Base-by-base conservation (phyloP, 2,888 invertebrate genomes). In the Luffia ferchaultella region DNA sequence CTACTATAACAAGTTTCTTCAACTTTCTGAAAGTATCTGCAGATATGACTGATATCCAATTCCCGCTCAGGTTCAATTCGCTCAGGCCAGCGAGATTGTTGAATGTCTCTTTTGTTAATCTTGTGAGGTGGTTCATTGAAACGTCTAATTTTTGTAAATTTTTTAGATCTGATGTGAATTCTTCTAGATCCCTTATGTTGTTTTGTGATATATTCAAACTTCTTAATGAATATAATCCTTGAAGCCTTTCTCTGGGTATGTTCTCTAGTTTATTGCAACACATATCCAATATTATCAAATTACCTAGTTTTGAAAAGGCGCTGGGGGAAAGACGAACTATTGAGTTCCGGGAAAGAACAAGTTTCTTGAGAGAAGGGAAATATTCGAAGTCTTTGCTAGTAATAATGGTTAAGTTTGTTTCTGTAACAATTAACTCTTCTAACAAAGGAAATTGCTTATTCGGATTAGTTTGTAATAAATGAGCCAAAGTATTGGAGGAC, bases 371-470 rank as follows among this genome's bases (percentile, higher is more conserved):
- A 0, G 90, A 87, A 17, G 93, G 92, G 63, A 94, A 95, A 40
- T 91, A 89, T 63, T 93, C 92, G 62, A 95, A 95, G 64, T 95
- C 95, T 65, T 91, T 92, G 58, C 92, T 92, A 0, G 93, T 93
- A 46, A 95, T 87, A 56, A 94, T 91, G 17, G 90, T 92, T 48
- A 95, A 82, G 67, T 95, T 95, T 5, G 95, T 94, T 44, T 87
- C 86, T 54, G 89, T 90, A 57, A 93, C 90, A 66, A 93, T 89
- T 50, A 94, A 85, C 71, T 94, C 93, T 69, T 93, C 90, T n/a
- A 94, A 79, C n/a, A 89, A 83, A 1, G 93, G 90, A 75, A 92
- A 92, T 61, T 88, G 86, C 61, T 90, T 89, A 42, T 89, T 87
- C 52, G 88, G 87, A 60, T 88, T 86, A 64, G 90, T 86, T 60